Evolutionary conservation across 1,140 invertebrate genomes (phyloP), one percentile per base, ranked within the genome.

Genomic region (Diabrotica virgifera): DNA sequence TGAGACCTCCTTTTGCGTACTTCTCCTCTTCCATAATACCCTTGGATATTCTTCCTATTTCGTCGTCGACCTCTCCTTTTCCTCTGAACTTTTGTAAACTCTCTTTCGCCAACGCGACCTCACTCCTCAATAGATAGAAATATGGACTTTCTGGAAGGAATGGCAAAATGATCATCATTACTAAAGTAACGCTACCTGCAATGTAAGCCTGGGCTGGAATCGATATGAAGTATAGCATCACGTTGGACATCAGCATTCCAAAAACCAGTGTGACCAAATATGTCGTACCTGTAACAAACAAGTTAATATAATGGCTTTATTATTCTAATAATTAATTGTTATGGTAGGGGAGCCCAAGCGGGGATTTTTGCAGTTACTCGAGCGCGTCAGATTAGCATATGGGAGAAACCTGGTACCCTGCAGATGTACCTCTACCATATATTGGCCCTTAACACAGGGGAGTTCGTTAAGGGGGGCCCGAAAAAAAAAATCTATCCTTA

Each of bases 131-230:
- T 0, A 85, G 79, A 36, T 86, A 81, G 70, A 86, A 93, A 67
- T 92, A 87, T 0, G 92, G 91, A 8, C 91, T 91, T 78, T 94
- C 92, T 0, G 91, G 90, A 82, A 92, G 87, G 68, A 85, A 87
- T 52, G 80, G 80, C 73, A 91, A 88, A 0, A 82, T 83, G 0
- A 87, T 65, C 9, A 89, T 81, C 66, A 89, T 88, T 4, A 88
- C 65, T 0, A 87, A 76, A 0, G 87, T 82, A 24, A 87, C 76
- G 0, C 81, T 72, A 35, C 87, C 80, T 67, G 84, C 85, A 55
- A 88, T 82, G 12, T 81, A 79, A 0, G 85, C 84, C 11, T 86
- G 82, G 0, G 83, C 79, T 24, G 83, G 78, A 57, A 85, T 85
- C 12, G 83, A 83, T 1, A 85, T 81, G 59, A 83, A 85, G 1